Conservation (phyloP, 2,113 vertebrate species). For the Rhineura floridana region DNA sequence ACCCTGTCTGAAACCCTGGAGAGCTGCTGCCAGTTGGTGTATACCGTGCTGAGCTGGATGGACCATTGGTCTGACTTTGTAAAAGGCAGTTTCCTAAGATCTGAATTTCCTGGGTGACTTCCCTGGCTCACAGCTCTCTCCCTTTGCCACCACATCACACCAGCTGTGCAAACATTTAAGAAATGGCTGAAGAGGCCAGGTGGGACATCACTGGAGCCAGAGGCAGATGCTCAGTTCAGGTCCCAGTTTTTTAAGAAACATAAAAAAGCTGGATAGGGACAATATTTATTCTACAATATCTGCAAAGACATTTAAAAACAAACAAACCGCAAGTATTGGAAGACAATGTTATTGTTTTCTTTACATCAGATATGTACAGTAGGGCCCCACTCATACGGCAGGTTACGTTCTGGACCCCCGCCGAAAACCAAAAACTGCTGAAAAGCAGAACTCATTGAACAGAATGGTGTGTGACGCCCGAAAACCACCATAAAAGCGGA, state of each 20-base stretch:
- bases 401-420: no score
- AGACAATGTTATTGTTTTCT: neutral
- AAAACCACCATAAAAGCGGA: no score
- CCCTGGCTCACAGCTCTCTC: neutral
- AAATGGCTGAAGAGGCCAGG: constrained; percentile 29
- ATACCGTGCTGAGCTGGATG: no score
- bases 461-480: no score
- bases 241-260: constrained; percentile 30
- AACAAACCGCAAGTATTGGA: neutral
- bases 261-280: constrained; percentile 19
- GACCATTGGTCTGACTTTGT: no score
- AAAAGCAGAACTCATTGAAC: no score
- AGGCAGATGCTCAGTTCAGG: constrained; percentile 24
- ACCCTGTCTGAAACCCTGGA: no score
- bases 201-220: neutral
- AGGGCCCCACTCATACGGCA: no score
- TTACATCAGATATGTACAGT: neutral
- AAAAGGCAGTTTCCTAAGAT: no score
- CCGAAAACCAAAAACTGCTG: no score
- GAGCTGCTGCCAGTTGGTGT: no score
- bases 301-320: neutral
- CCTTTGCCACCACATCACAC: neutral
- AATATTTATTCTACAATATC: constrained; percentile 1
- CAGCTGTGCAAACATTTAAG: constrained; percentile 40
- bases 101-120: neutral